A percentile compares a stretch with the other conserved stretches of the same genome.
Evolutionary conservation across 2,113 vertebrate species (phyloP).

Genomic region (Helogale parvula): DNA sequence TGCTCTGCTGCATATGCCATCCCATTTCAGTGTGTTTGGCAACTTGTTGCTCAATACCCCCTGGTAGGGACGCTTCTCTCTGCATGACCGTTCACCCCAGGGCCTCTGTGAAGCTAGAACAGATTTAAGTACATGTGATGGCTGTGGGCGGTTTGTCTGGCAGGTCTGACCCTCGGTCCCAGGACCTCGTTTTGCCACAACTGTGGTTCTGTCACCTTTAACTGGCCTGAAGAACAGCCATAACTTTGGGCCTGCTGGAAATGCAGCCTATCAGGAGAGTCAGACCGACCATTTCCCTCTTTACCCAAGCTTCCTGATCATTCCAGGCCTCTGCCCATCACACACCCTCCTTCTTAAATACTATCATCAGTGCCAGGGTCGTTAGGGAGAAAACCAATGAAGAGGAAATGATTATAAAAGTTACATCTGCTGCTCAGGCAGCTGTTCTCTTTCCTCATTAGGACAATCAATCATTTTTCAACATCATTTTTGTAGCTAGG

Average conservation of each 20-base stretch:
- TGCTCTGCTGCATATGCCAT: not conserved
- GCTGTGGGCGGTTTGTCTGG: not conserved
- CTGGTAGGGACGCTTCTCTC: not conserved
- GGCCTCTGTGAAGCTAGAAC: not conserved
- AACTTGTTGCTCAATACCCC: not conserved
- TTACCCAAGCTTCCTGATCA: constrained; percentile 52
- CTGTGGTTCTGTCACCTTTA: not conserved
- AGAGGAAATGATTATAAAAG: constrained; percentile 80
- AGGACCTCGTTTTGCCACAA: not conserved
- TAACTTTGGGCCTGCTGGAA: not conserved
- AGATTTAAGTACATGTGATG: not conserved
- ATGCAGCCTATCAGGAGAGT: not conserved
- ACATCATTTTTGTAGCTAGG: constrained; percentile 76
- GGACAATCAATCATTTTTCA: constrained; percentile 80
- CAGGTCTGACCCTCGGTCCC: not conserved
- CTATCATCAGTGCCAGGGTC: constrained; percentile 71
- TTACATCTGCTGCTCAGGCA: constrained; percentile 78
- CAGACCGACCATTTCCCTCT: constrained; percentile 7
- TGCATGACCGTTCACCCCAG: not conserved
- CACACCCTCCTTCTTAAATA: constrained; percentile 72
- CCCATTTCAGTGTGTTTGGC: not conserved
- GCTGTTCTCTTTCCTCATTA: constrained; percentile 79
- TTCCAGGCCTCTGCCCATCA: constrained; percentile 61
- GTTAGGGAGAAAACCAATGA: constrained; percentile 76
- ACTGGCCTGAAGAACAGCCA: not conserved